These are phyloP conservation scores for Desmophyllum pertusum DNA, from an alignment of 92 coral and sea anemone genomes.

Conservation along the genomic window DNA sequence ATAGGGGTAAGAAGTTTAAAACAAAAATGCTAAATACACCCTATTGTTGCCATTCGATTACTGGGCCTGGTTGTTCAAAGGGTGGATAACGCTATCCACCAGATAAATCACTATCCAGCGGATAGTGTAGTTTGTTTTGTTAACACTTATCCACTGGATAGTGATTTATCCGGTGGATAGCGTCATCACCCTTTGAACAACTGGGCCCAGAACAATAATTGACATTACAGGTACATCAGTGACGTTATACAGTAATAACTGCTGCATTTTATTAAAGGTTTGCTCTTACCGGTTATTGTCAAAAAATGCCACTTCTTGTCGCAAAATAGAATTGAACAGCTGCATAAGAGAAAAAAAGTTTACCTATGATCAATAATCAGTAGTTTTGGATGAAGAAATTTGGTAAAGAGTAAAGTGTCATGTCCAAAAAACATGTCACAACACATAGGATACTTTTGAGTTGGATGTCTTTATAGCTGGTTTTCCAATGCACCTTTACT, in stretches of 20 bases:
- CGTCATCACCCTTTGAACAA: too few species aligned
- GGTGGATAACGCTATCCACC: slow-evolving; percentile 6
- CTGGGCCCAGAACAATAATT: too few species aligned
- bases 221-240: background rate
- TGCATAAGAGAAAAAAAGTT: slow-evolving; percentile 10
- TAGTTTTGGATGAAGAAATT: too few species aligned
- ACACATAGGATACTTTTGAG: too few species aligned
- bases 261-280: background rate
- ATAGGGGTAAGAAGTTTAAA: background rate
- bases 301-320: slow-evolving; percentile 93
- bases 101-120: background rate
- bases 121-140: too few species aligned
- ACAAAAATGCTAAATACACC: too few species aligned
- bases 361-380: background rate
- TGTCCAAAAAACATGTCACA: background rate
- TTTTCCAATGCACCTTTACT: background rate
- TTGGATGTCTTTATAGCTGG: too few species aligned
- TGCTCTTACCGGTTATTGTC: slow-evolving; percentile 84
- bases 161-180: too few species aligned
- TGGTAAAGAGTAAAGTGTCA: background rate
- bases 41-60: too few species aligned
- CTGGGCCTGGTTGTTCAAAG: slow-evolving; percentile 11
- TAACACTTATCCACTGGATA: too few species aligned
- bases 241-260: too few species aligned
- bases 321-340: slow-evolving; percentile 83